These are phyloP conservation scores for Ophonus ardosiacus DNA, from an alignment of 2,888 invertebrate species.

Conservation along the genomic window DNA sequence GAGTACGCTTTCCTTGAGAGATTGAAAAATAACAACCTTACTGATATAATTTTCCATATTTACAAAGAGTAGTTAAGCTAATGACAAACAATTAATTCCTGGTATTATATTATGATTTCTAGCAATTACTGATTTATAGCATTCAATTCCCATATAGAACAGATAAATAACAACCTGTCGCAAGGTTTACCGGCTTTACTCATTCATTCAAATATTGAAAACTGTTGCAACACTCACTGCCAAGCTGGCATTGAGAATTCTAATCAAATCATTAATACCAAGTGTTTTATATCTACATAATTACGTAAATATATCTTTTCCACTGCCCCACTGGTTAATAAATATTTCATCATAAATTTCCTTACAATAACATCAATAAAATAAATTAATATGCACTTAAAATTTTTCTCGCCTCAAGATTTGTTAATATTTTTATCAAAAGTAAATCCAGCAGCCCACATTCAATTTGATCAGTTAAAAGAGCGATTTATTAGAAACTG, in stretches of 20 bases:
- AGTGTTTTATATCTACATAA: constrained; percentile 38
- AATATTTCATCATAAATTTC: constrained; percentile 53
- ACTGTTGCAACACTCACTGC: constrained; percentile 30
- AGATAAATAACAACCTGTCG: constrained; percentile 11
- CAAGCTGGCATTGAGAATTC: constrained; percentile 38
- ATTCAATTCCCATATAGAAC: constrained; percentile 15
- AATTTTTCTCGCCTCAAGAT: constrained; percentile 39
- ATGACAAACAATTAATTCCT: constrained; percentile 6
- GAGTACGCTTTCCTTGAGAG: neutral
- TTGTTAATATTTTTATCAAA: constrained; percentile 46
- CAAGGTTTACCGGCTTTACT: constrained; percentile 25
- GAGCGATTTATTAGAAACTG: constrained; percentile 54
- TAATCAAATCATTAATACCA: constrained; percentile 37
- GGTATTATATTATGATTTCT: constrained; percentile 5
- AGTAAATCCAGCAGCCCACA: constrained; percentile 38
- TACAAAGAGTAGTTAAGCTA: neutral
- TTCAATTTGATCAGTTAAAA: constrained; percentile 38
- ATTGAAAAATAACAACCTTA: constrained; percentile 20
- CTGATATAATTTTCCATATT: constrained; percentile 1
- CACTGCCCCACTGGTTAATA: neutral
- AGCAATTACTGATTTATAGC: neutral
- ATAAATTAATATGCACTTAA: constrained; percentile 49
- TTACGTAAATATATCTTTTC: constrained; percentile 15
- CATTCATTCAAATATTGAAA: constrained; percentile 7
- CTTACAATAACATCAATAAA: constrained; percentile 13